Conservation (phyloP, 2,797 vertebrate species). For the Sebastes hubbsi region DNA sequence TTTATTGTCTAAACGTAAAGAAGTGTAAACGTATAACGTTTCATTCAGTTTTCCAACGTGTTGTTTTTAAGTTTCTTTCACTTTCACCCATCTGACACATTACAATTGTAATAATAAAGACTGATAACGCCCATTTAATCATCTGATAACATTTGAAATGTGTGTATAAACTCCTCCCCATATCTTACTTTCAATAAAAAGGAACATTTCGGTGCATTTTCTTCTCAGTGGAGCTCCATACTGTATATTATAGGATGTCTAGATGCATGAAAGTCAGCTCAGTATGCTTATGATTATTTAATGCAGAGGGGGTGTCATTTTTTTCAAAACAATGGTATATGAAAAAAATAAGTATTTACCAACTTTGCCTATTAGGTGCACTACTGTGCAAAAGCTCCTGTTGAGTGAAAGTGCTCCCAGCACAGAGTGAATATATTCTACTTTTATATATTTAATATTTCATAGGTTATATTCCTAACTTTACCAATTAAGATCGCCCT, state of each 20-base stretch:
- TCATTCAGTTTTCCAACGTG: too few relatives aligned
- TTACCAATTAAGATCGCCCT: slow-evolving; percentile 81
- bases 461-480: slow-evolving; percentile 74
- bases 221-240: not conserved
- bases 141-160: not conserved
- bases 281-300: slow-evolving; percentile 41
- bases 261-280: slow-evolving; percentile 6
- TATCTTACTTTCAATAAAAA: not conserved
- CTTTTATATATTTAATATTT: slow-evolving; percentile 73
- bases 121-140: too few relatives aligned
- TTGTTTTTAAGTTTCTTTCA: too few relatives aligned
- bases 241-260: not conserved
- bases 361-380: slow-evolving; percentile 55
- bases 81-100: too few relatives aligned
- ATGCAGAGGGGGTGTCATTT: slow-evolving; percentile 34
- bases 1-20: too few relatives aligned
- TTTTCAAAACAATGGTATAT: slow-evolving; percentile 24
- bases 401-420: slow-evolving; percentile 50
- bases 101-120: too few relatives aligned
- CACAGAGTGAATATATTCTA: slow-evolving; percentile 57
- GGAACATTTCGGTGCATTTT: not conserved
- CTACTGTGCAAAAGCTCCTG: slow-evolving; percentile 17
- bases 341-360: slow-evolving; percentile 43
- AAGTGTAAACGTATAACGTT: too few relatives aligned
- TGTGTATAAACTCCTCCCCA: not conserved